phyloP scores from a whole-genome alignment of 2,113 vertebrate genomes.

The Onychorhynchus coronatus region DNA sequence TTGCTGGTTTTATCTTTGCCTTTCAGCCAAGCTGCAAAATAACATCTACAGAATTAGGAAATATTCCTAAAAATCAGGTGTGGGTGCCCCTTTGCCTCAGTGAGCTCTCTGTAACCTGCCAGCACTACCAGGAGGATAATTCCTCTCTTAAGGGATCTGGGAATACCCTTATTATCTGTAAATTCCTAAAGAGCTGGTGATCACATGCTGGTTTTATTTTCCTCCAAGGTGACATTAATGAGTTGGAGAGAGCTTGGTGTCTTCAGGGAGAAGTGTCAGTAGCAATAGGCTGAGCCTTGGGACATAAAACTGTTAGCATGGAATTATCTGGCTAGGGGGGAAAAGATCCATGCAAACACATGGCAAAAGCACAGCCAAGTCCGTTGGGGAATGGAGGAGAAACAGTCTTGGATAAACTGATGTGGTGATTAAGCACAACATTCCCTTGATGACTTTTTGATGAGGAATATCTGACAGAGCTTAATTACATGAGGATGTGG shows the following conservation, averaged over 20 bases:
- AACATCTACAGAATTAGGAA: background rate
- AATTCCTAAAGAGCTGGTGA: background rate
- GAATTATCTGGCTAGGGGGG: background rate
- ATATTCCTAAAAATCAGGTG: background rate
- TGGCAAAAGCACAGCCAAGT: background rate
- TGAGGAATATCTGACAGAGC: background rate
- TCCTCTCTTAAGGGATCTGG: background rate
- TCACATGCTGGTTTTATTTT: accelerated
- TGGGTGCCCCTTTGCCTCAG: background rate
- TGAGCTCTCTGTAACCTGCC: background rate
- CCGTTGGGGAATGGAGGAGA: background rate
- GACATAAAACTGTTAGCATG: background rate
- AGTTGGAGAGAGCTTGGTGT: background rate
- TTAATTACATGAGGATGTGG: background rate
- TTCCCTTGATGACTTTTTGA: background rate
- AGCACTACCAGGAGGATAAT: background rate
- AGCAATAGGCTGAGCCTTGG: background rate
- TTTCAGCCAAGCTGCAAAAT: background rate
- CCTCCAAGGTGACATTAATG: background rate
- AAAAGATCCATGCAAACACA: background rate
- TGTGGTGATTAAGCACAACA: background rate
- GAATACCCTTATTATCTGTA: background rate
- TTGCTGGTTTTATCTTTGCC: background rate
- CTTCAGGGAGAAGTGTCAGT: background rate
- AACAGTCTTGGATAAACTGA: background rate